A percentile compares a stretch with the other conserved stretches of the same genome.
Conservation (phyloP, 1,140 invertebrate species). For the Rhagoletis pomonella region DNA sequence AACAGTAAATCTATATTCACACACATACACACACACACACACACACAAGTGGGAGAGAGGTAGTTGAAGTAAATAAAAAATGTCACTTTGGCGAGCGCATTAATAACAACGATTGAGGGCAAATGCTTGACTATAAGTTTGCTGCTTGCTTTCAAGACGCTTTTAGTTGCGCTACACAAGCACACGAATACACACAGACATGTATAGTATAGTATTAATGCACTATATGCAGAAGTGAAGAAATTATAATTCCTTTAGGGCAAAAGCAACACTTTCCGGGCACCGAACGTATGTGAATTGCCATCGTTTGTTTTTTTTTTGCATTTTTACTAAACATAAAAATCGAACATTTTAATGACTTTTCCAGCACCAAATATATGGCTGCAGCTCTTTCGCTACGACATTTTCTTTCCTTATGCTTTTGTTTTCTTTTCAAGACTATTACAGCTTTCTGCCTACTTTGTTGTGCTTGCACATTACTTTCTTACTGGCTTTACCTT, state of each 20-base stretch:
- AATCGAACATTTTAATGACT: constrained; percentile 3
- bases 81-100: constrained; percentile 5
- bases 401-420: neutral
- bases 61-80: constrained; percentile 14
- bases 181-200: neutral
- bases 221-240: too few relatives aligned
- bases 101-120: constrained; percentile 43
- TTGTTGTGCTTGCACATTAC: neutral
- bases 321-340: neutral
- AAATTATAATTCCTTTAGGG: too few relatives aligned
- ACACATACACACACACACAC: neutral
- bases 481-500: neutral
- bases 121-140: neutral
- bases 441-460: neutral
- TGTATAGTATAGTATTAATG: neutral
- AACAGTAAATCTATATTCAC: neutral
- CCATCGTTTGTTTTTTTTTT: neutral
- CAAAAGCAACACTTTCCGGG: too few relatives aligned
- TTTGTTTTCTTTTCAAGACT: neutral
- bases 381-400: neutral
- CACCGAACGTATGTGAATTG: too few relatives aligned
- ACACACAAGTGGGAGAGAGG: neutral
- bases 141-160: neutral
- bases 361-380: neutral
- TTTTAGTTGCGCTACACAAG: neutral